A percentile compares a stretch with the other conserved stretches of the same genome.
These are phyloP conservation scores for Squalus acanthias DNA, from an alignment of 2,797 vertebrate genomes.

Conservation along the genomic window DNA sequence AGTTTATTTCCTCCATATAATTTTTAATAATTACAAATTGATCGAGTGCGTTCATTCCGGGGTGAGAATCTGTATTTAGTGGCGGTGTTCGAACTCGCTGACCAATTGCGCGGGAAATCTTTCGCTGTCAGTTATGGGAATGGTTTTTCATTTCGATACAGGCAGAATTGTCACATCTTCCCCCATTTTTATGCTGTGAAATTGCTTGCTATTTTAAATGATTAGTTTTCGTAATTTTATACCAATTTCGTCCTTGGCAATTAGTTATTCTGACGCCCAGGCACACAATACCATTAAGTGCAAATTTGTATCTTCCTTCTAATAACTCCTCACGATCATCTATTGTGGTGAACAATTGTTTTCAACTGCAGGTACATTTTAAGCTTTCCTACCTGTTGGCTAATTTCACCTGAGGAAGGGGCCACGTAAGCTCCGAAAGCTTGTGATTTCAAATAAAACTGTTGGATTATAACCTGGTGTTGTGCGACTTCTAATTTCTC, in stretches of 20 bases:
- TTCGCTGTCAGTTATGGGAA: neutral
- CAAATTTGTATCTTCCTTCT: neutral
- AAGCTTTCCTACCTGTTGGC: neutral
- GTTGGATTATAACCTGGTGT: too few species aligned
- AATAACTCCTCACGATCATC: neutral
- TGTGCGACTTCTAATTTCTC: too few species aligned
- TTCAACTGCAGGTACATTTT: neutral
- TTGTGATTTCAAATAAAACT: too few species aligned
- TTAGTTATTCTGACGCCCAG: neutral
- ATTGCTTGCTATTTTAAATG: neutral
- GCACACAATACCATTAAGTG: neutral
- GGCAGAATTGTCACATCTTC: too few species aligned
- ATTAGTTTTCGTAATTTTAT: too few species aligned
- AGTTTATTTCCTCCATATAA: neutral
- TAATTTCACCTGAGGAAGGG: neutral
- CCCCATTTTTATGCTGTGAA: neutral
- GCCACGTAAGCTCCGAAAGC: too few species aligned
- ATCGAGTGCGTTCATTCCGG: neutral
- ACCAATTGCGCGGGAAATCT: neutral
- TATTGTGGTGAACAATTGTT: neutral
- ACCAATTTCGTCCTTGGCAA: neutral
- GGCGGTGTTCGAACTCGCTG: neutral
- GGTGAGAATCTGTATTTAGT: neutral
- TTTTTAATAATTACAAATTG: too few species aligned
- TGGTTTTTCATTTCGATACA: neutral